Evolutionary conservation across 2,797 vertebrate species (phyloP).

Genomic region (Silurus aristotelis): DNA sequence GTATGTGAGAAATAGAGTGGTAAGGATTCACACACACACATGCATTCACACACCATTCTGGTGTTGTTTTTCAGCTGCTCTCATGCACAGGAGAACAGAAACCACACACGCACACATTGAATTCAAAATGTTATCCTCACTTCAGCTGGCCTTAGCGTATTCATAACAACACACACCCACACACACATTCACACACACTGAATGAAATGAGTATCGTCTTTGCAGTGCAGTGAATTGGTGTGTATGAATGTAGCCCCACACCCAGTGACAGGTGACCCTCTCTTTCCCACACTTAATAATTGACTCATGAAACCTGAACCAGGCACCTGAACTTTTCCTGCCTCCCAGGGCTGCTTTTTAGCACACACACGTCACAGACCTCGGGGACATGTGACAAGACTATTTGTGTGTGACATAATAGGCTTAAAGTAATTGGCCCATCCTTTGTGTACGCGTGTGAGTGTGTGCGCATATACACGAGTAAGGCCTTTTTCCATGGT

Average conservation of each 20-base stretch:
- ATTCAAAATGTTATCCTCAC: background rate
- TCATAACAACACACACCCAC: constrained; percentile 22
- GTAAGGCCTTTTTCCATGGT: constrained; percentile 54
- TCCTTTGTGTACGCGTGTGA: constrained; percentile 19
- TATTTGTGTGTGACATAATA: constrained; percentile 50
- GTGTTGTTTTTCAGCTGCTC: constrained; percentile 17
- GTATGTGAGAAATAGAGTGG: constrained; percentile 30
- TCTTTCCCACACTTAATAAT: constrained; percentile 59
- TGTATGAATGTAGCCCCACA: constrained; percentile 25
- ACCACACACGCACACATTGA: background rate
- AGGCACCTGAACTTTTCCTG: constrained; percentile 50
- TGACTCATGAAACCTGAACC: constrained; percentile 47
- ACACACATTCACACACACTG: constrained; percentile 29
- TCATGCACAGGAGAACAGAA: background rate
- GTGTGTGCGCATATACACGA: constrained; percentile 14
- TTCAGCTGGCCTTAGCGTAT: background rate
- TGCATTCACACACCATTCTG: background rate
- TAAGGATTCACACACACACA: constrained; percentile 23
- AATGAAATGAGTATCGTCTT: constrained; percentile 47
- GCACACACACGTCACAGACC: constrained; percentile 30
- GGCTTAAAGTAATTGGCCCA: constrained; percentile 29
- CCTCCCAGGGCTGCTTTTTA: constrained; percentile 28
- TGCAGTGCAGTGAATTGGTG: constrained; percentile 8
- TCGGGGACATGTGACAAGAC: constrained; percentile 27
- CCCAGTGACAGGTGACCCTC: constrained; percentile 24